Base-by-base conservation (phyloP, 2,797 vertebrate genomes). In the Clamator glandarius region DNA sequence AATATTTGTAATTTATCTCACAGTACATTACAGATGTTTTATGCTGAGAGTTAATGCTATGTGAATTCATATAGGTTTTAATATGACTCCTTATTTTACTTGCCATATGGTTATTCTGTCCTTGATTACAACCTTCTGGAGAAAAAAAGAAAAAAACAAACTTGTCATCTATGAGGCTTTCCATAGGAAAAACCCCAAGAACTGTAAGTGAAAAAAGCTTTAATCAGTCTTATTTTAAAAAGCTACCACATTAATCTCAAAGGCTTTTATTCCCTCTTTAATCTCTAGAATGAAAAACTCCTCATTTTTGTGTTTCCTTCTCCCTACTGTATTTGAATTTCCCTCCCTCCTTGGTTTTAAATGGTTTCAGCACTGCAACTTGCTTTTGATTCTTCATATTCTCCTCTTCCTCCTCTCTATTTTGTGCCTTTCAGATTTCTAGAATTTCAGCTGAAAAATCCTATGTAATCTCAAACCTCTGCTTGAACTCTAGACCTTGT, bases 1-100 rank as follows among this genome's bases (percentile, higher is more conserved):
- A 95, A 90, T 93, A 95, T 95, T 86, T 68, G 76, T 93, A 64
- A 79, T 90, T 85, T 66, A 92, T 23, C 44, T 90, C 63, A n/a
- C 18, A 87, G 41, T 44, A 36, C 5, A 11, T 80, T 86, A 63
- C 66, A 94, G 82, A 89, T 90, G 33, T 91, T 91, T 92, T 82
- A 70, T 35, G 51, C 29, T 55, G 72, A 64, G 59, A 94, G 87
- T 80, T 93, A 94, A 90, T 93, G 57, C 68, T 84, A 42, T 87
- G 66, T 92, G 81, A 95, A 92, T 24, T 70, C 84, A 89, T 63
- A 70, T 72, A 89, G 41, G 13, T 12, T 93, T 86, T 90, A 80
- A 91, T 91, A 85, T 92, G 28, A 24, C 52, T 87, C 68, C 11
- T 89, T 81, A 7, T 81, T 26, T 83, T 70, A 58, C 68, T 59